These are phyloP conservation scores for Saturnia pavonia DNA, from an alignment of 2,888 invertebrate genomes.

Conservation along the genomic window DNA sequence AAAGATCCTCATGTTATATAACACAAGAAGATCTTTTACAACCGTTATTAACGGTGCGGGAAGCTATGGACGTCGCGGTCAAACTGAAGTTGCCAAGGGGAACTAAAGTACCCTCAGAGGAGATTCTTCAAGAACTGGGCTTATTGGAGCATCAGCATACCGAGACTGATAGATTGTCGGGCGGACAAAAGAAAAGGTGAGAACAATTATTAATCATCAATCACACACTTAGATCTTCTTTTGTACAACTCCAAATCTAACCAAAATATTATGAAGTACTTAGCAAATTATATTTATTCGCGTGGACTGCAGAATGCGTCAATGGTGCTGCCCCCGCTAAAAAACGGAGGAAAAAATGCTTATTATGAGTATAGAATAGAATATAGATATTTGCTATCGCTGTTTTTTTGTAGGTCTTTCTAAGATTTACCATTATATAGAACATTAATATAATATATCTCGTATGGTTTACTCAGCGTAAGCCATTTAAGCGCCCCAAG, in stretches of 20 bases:
- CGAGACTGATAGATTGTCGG: constrained; percentile 84
- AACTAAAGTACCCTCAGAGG: constrained; percentile 67
- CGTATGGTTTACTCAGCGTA: too few relatives aligned
- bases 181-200: constrained; percentile 89
- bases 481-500: too few relatives aligned
- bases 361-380: too few relatives aligned
- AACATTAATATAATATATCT: too few relatives aligned
- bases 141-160: constrained; percentile 84
- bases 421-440: too few relatives aligned
- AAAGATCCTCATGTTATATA: constrained; percentile 90
- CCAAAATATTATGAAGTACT: background rate
- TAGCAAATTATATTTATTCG: background rate
- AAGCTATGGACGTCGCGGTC: constrained; percentile 90
- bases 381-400: too few relatives aligned
- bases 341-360: too few relatives aligned
- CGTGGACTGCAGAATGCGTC: too few relatives aligned
- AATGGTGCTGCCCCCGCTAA: too few relatives aligned
- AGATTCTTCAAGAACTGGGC: constrained; percentile 84
- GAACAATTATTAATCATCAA: background rate
- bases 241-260: background rate
- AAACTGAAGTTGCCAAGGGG: constrained; percentile 85
- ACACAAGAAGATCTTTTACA: constrained; percentile 90
- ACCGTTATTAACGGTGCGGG: constrained; percentile 86
- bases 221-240: background rate
- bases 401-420: too few relatives aligned